These are phyloP conservation scores for Riparia riparia DNA, from an alignment of 2,113 vertebrate species.

Conservation along the genomic window DNA sequence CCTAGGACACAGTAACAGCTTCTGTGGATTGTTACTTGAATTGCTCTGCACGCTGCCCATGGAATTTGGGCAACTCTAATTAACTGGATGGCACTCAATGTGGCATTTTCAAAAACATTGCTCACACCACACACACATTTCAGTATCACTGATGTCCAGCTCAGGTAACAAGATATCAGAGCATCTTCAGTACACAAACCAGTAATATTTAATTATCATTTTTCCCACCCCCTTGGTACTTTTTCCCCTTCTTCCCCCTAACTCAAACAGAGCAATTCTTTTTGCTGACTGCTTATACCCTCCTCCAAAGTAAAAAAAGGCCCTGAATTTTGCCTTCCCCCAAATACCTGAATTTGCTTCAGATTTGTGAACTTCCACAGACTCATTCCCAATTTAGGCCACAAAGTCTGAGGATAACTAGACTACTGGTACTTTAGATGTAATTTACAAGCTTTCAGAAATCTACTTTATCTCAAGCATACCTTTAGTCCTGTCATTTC, in stretches of 20 bases:
- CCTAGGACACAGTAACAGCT: not conserved
- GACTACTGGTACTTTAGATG: not conserved
- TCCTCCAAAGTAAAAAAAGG: not conserved
- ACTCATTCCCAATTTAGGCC: not conserved
- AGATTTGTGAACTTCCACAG: not conserved
- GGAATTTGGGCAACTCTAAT: not conserved
- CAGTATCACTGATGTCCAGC: not conserved
- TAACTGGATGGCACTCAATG: not conserved
- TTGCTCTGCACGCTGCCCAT: not conserved
- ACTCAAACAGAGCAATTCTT: not conserved
- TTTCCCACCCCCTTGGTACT: accelerated
- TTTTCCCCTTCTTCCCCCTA: not conserved
- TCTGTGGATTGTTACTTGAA: not conserved
- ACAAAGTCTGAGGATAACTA: not conserved
- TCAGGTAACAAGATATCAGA: not conserved
- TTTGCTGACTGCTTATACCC: not conserved
- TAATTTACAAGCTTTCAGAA: not conserved
- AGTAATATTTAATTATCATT: not conserved
- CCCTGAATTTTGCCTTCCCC: not conserved
- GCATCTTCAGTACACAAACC: not conserved
- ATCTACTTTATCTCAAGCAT: not conserved
- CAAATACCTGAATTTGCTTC: not conserved
- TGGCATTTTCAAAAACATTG: not conserved
- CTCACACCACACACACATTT: not conserved
- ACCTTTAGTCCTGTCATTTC: not conserved